These are phyloP conservation scores for Enteromius viviparus DNA, from an alignment of 2,797 vertebrate species.

Conservation along the genomic window DNA sequence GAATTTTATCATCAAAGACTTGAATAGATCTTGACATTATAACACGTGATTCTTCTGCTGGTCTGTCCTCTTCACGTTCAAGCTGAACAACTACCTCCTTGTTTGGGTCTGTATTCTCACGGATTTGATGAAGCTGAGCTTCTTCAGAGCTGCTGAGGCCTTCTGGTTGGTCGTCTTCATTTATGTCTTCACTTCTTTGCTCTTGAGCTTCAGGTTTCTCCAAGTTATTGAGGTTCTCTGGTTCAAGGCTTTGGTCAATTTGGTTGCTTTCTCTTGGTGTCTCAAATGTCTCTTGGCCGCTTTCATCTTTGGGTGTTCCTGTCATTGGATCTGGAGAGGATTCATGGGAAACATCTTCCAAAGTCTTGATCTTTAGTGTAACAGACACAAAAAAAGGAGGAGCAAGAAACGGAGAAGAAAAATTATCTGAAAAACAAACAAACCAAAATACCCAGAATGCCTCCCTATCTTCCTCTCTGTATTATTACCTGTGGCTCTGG, in stretches of 20 bases:
- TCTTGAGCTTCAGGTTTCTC: conserved; percentile 33
- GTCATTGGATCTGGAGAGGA: conserved; percentile 30
- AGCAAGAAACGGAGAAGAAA: not conserved
- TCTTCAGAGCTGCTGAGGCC: not conserved
- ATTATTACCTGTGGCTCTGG: conserved; percentile 56
- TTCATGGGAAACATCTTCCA: not conserved
- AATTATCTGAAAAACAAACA: not conserved
- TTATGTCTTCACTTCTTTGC: not conserved
- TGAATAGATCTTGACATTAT: conserved; percentile 48
- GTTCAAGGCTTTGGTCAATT: conserved; percentile 3
- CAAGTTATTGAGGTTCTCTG: conserved; percentile 5
- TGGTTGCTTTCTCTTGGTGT: conserved; percentile 16
- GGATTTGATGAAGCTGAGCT: not conserved
- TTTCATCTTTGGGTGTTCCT: conserved; percentile 40
- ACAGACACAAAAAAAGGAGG: not conserved
- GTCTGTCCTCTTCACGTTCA: not conserved
- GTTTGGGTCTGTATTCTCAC: not conserved
- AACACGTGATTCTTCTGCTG: not conserved
- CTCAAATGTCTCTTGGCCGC: conserved; percentile 1
- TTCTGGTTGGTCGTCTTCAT: conserved; percentile 13
- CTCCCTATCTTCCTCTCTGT: not conserved
- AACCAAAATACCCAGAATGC: not conserved
- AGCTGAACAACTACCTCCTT: not conserved
- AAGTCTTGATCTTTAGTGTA: conserved; percentile 19
- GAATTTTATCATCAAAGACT: conserved; percentile 62